phyloP scores from a whole-genome alignment of 2,888 invertebrate genomes.

The Epistrophella euchroma region DNA sequence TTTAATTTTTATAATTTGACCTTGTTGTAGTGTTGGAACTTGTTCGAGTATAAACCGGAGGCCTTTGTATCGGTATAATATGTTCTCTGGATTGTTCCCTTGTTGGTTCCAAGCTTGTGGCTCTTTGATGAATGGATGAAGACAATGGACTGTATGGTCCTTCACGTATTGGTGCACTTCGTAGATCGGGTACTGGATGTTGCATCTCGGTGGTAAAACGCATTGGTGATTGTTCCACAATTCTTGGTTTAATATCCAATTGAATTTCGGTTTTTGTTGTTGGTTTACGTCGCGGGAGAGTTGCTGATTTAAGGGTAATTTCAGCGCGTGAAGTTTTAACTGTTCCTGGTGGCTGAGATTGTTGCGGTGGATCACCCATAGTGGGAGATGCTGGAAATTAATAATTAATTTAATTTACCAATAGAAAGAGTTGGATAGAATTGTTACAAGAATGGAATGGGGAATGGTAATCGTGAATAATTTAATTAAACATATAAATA shows the following conservation, averaged over 20 bases:
- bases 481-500: slow-evolving; percentile 25
- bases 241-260: slow-evolving; percentile 85
- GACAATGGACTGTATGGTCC: slow-evolving; percentile 82
- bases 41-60: slow-evolving; percentile 81
- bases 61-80: slow-evolving; percentile 88
- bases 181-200: slow-evolving; percentile 85
- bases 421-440: not conserved
- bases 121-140: slow-evolving; percentile 83
- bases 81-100: slow-evolving; percentile 85
- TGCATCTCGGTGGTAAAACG: slow-evolving; percentile 87
- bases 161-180: slow-evolving; percentile 83
- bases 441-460: slow-evolving; percentile 50
- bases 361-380: slow-evolving; percentile 51
- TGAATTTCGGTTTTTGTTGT: slow-evolving; percentile 88
- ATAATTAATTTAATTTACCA: not conserved
- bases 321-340: slow-evolving; percentile 87
- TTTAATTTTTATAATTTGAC: slow-evolving; percentile 71
- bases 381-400: slow-evolving; percentile 61
- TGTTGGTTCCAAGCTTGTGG: slow-evolving; percentile 86
- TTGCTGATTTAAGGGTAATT: slow-evolving; percentile 88
- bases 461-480: slow-evolving; percentile 46
- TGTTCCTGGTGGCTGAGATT: slow-evolving; percentile 75
- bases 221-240: slow-evolving; percentile 83
- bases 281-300: slow-evolving; percentile 87
- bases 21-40: slow-evolving; percentile 82